These are phyloP conservation scores for Chrysocyon brachyurus DNA, from an alignment of 2,797 vertebrate genomes.

Conservation along the genomic window DNA sequence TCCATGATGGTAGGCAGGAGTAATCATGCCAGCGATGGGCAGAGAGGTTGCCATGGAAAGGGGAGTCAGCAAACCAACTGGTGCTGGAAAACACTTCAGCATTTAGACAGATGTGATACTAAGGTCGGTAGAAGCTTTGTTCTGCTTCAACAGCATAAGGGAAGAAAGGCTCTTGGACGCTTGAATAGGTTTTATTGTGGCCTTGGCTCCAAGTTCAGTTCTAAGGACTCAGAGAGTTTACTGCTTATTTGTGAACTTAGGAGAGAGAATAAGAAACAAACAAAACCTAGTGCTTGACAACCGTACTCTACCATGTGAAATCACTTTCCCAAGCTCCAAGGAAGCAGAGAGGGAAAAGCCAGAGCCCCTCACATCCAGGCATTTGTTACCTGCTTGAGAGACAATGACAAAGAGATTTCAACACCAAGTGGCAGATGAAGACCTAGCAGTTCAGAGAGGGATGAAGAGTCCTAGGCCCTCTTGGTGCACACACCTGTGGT, in stretches of 20 bases:
- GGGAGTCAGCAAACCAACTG: conserved; percentile 50
- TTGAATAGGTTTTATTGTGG: neutral
- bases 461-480: too few species aligned
- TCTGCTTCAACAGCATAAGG: neutral
- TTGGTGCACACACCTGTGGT: too few species aligned
- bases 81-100: neutral
- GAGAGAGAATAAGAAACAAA: neutral
- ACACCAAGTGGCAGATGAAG: neutral
- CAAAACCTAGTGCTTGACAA: neutral
- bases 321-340: neutral
- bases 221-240: neutral
- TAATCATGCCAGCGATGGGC: conserved; percentile 73
- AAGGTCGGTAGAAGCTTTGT: neutral
- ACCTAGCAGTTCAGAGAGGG: neutral
- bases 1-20: conserved; percentile 74
- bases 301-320: neutral
- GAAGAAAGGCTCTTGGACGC: neutral
- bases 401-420: neutral
- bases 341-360: neutral
- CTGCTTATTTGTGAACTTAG: neutral
- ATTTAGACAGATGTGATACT: conserved; percentile 34
- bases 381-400: neutral
- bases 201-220: neutral
- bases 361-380: neutral
- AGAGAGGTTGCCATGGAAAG: conserved; percentile 84